Percentiles rank a stretch among this genome's conserved stretches.
These are phyloP conservation scores for Tonatia bakeri DNA, from an alignment of 2,113 vertebrate genomes.

Conservation along the genomic window DNA sequence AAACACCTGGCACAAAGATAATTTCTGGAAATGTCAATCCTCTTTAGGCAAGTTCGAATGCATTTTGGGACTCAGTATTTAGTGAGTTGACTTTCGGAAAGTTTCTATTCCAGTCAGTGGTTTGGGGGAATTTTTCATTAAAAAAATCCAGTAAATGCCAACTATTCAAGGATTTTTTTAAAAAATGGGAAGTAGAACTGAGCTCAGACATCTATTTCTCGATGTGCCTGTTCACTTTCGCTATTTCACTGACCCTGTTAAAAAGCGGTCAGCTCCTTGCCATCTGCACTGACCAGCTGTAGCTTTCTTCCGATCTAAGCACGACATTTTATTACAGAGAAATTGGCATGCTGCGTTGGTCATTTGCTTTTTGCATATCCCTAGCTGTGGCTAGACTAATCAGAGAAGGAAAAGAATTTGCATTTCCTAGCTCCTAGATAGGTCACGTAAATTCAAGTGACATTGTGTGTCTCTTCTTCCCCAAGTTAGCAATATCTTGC, in stretches of 20 bases:
- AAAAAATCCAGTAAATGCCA: conserved; percentile 22
- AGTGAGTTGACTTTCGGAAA: background rate
- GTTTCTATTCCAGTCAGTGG: background rate
- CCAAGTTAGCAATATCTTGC: background rate
- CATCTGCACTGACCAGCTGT: conserved; percentile 80
- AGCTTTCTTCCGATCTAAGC: conserved; percentile 68
- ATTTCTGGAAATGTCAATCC: background rate
- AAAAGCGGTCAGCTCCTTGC: conserved; percentile 75
- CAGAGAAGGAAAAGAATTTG: conserved; percentile 67
- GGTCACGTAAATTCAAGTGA: background rate
- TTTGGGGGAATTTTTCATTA: conserved; percentile 15
- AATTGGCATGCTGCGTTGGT: conserved; percentile 77
- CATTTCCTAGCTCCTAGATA: conserved; percentile 48
- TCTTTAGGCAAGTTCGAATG: background rate
- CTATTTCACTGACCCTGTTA: conserved; percentile 69
- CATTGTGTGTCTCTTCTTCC: background rate
- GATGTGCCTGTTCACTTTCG: conserved; percentile 67
- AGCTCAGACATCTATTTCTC: conserved; percentile 25
- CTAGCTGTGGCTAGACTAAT: conserved; percentile 46
- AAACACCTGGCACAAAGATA: background rate
- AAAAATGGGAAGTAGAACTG: conserved; percentile 12
- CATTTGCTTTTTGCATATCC: conserved; percentile 68
- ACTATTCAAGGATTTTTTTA: background rate
- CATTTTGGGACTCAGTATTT: background rate
- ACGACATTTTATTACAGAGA: conserved; percentile 76